Conservation (phyloP, 2,888 invertebrate genomes). For the Venusia cambrica region DNA sequence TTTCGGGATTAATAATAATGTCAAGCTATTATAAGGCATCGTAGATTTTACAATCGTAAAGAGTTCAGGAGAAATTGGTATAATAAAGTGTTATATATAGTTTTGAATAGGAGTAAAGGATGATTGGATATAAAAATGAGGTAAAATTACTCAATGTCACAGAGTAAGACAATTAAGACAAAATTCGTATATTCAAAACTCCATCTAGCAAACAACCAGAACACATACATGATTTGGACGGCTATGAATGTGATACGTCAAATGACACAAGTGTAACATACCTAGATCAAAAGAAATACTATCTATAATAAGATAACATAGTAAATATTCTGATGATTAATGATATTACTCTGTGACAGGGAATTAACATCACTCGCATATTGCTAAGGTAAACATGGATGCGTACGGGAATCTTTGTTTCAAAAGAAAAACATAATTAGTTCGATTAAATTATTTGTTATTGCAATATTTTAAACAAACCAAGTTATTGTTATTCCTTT, state of each 20-base stretch:
- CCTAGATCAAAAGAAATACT: no score
- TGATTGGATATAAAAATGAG: slow-evolving; percentile 51
- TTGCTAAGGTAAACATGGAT: slow-evolving; percentile 64
- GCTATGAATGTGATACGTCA: slow-evolving; percentile 64
- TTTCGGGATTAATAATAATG: slow-evolving; percentile 55
- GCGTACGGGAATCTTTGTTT: slow-evolving; percentile 80
- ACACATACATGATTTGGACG: slow-evolving; percentile 66
- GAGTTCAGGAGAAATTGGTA: slow-evolving; percentile 59
- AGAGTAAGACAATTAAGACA: slow-evolving; percentile 61
- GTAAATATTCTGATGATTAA: slow-evolving; percentile 58
- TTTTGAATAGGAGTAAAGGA: slow-evolving; percentile 58
- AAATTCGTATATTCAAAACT: slow-evolving; percentile 71
- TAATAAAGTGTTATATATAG: slow-evolving; percentile 62
- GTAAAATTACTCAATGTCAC: slow-evolving; percentile 55
- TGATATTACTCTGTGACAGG: slow-evolving; percentile 65
- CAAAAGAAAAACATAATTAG: slow-evolving; percentile 75
- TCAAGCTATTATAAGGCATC: slow-evolving; percentile 60
- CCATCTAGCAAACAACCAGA: slow-evolving; percentile 68
- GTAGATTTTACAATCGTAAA: slow-evolving; percentile 58
- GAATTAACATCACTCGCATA: slow-evolving; percentile 50
- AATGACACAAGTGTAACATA: no score
- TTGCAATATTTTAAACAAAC: slow-evolving; percentile 27
- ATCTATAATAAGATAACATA: no score
- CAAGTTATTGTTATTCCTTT: slow-evolving; percentile 37
- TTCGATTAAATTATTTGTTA: slow-evolving; percentile 36